phyloP scores from a whole-genome alignment of 1,140 invertebrate genomes.

The Chymomyza costata region DNA sequence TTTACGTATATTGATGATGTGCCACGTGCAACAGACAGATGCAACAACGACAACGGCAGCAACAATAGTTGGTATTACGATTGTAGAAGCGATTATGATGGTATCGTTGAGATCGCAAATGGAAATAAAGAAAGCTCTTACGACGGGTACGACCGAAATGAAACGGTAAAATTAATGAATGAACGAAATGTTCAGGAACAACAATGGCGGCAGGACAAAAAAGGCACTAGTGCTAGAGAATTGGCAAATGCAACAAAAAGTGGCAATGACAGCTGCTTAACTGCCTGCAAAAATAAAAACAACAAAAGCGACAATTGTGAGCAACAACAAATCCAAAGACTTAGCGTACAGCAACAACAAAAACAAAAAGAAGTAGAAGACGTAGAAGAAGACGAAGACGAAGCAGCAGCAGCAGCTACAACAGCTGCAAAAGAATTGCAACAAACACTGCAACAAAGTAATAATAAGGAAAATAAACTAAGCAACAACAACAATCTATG shows the following conservation, averaged over 20 bases:
- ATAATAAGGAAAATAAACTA: constrained; percentile 71
- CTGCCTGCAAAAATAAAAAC: constrained; percentile 18
- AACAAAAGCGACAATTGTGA: constrained; percentile 26
- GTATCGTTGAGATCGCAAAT: constrained; percentile 39
- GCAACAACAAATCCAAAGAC: constrained; percentile 73
- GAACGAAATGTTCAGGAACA: constrained; percentile 63
- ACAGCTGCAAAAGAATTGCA: no score
- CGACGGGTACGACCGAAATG: constrained; percentile 50
- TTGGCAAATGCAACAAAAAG: constrained; percentile 56
- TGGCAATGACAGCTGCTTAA: constrained; percentile 59
- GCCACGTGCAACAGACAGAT: constrained; percentile 25
- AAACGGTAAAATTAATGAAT: constrained; percentile 71
- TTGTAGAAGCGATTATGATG: constrained; percentile 60
- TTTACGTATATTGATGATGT: constrained; percentile 73
- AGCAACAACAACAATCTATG: constrained; percentile 49
- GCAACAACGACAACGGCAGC: constrained; percentile 18
- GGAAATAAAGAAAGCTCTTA: constrained; percentile 14
- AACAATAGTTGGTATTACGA: constrained; percentile 38
- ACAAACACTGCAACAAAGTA: constrained; percentile 56
- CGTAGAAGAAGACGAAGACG: neutral
- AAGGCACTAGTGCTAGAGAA: no score
- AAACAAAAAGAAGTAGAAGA: neutral
- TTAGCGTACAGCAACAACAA: constrained; percentile 52
- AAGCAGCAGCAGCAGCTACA: constrained; percentile 31
- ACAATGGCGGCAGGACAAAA: constrained; percentile 68